Evolutionary conservation across 1,140 invertebrate genomes (phyloP), one percentile per base, ranked within the genome.

Genomic region (Ruditapes philippinarum): DNA sequence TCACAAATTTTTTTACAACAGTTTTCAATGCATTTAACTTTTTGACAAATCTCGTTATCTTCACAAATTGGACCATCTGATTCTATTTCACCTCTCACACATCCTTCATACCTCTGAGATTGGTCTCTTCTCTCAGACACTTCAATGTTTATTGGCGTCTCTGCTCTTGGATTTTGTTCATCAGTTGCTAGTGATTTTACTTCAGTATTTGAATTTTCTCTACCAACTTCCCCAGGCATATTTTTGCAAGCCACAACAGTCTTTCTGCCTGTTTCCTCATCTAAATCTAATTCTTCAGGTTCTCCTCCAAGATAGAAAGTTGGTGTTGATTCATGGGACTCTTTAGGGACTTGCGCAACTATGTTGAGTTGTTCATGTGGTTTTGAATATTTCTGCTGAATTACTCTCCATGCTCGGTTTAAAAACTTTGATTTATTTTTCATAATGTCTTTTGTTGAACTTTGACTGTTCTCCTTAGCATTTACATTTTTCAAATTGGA

Each of bases 241-340:
- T 17, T 17, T 28, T 25, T 76, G 49, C 73, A 19, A 9, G 42
- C 1, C 4, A 49, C 25, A 22, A 49, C 42, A 54, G 45, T 33
- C 54, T 54, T 78, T 78, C 19, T 78, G 5, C 45, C 74, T 0
- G 74, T 78, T 78, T 54, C 74, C 54, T 78, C 74, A 54, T 78
- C 31, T n/a, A 78, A 40, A 54, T 28, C 31, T 3, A 78, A 28
- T 78, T 78, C 45, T 36, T 3, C n/a, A 70, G 31, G 19, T 31
- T 54, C 22, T 14, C 22, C 25, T 11, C 11, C 31, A 33, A 51
- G 14, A 33, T 78, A 78, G 74, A 78, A 78, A 28, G 14, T 17
- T 14, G 45, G 25, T 70, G 22, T 70, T 14, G 4, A 31, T 22
- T 70, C 65, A n/a, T n/a, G n/a, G n/a, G n/a, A n/a, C 14, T 2